These are phyloP conservation scores for Timema podura DNA, from an alignment of 2,888 invertebrate species.

Conservation along the genomic window DNA sequence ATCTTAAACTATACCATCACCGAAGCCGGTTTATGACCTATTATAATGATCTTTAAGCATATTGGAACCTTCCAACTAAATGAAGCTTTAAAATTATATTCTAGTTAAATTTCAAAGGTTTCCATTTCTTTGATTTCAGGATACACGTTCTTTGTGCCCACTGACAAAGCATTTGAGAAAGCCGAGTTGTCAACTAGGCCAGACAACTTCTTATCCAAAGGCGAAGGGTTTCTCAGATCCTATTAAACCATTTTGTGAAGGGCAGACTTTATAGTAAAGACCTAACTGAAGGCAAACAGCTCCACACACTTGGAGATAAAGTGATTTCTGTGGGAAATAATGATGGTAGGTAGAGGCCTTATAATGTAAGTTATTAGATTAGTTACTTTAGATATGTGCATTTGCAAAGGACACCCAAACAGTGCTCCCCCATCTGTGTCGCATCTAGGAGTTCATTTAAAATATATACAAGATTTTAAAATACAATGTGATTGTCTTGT, in stretches of 20 bases:
- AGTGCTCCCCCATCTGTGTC: no score
- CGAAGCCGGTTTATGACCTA: no score
- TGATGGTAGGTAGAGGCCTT: conserved; percentile 40
- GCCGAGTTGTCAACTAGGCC: conserved; percentile 56
- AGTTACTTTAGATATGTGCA: neutral
- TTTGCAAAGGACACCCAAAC: no score
- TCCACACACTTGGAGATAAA: conserved; percentile 55
- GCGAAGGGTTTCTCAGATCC: conserved; percentile 54
- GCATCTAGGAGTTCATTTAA: no score
- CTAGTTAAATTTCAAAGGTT: no score
- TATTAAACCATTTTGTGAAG: conserved; percentile 59
- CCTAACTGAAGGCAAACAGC: conserved; percentile 51
- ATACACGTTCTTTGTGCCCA: conserved; percentile 67
- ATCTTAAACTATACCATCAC: no score
- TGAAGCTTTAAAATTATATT: no score
- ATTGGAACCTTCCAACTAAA: no score
- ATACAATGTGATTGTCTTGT: no score
- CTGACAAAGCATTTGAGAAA: conserved; percentile 60
- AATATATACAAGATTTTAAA: no score
- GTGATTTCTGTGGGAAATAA: conserved; percentile 51
- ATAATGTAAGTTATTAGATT: conserved; percentile 13
- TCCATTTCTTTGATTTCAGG: conserved; percentile 39
- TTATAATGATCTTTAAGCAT: no score
- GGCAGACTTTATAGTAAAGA: conserved; percentile 58
- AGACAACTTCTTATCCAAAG: conserved; percentile 54